Evolutionary conservation across 2,888 invertebrate species (phyloP).

Genomic region (Cerastoderma edule): DNA sequence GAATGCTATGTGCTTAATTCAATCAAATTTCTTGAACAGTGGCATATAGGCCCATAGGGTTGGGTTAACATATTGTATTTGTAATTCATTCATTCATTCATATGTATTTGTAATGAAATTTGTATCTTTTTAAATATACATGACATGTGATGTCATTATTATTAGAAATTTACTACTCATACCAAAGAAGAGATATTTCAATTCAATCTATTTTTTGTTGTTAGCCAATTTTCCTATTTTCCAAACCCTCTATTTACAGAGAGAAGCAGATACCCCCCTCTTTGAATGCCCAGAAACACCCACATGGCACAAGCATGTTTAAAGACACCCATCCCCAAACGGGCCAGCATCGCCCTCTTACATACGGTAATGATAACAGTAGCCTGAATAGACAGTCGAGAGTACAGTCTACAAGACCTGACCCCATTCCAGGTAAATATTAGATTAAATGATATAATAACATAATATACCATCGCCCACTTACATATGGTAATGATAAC

Average conservation of each 20-base stretch:
- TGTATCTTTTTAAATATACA: no score
- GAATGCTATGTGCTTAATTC: no score
- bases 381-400: slow-evolving; percentile 80
- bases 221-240: not conserved
- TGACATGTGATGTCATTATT: not conserved
- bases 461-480: slow-evolving; percentile 73
- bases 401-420: slow-evolving; percentile 78
- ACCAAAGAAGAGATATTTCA: not conserved
- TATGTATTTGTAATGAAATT: no score
- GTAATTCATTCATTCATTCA: no score
- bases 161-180: not conserved
- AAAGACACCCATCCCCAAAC: slow-evolving; percentile 75
- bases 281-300: slow-evolving; percentile 78
- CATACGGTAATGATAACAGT: slow-evolving; percentile 82
- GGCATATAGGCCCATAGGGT: no score
- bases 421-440: slow-evolving; percentile 78
- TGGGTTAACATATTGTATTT: no score
- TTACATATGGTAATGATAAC: slow-evolving; percentile 81
- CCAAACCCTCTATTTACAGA: slow-evolving; percentile 54
- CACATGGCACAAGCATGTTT: slow-evolving; percentile 74
- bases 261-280: slow-evolving; percentile 79
- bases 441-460: not conserved
- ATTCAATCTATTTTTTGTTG: not conserved
- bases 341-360: slow-evolving; percentile 73
- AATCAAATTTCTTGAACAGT: no score